Percentiles rank a stretch among this genome's conserved stretches.
Evolutionary conservation across 2,888 invertebrate genomes (phyloP).

Genomic region (Urechis unicinctus): DNA sequence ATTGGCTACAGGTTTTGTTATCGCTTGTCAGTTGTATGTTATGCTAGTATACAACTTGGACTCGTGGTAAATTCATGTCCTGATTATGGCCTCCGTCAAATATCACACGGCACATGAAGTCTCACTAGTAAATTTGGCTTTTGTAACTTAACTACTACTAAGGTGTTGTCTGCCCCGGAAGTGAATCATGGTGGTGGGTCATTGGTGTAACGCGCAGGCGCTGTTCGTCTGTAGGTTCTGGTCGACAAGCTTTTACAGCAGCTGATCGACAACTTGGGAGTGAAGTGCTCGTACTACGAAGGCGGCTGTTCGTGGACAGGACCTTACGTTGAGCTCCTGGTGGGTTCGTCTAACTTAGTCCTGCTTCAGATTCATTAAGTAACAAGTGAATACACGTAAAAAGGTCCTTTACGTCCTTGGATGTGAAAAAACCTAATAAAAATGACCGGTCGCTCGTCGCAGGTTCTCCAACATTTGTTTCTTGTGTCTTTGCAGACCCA

Average conservation of each 20-base stretch:
- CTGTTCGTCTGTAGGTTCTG: constrained; percentile 17
- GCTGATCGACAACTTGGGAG: constrained; percentile 37
- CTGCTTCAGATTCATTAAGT: too few species aligned
- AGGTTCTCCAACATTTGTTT: not conserved
- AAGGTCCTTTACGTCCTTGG: too few species aligned
- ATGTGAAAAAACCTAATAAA: too few species aligned
- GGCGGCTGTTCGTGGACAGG: constrained; percentile 47
- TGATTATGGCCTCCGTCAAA: not conserved
- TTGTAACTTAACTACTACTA: not conserved
- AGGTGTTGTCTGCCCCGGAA: not conserved
- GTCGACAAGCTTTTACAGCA: constrained; percentile 34
- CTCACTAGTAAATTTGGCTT: constrained; percentile 1
- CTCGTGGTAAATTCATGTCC: too few species aligned
- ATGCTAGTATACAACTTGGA: too few species aligned
- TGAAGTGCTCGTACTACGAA: constrained; percentile 38
- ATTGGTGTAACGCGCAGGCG: not conserved
- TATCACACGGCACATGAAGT: not conserved
- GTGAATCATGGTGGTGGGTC: too few species aligned
- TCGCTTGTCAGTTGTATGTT: too few species aligned
- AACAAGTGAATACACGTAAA: too few species aligned
- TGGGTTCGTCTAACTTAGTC: too few species aligned
- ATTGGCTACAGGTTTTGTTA: too few species aligned
- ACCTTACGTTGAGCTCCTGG: constrained; percentile 29
- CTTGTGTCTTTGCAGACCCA: constrained; percentile 16
- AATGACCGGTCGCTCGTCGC: not conserved